These are phyloP conservation scores for Nephrotoma guestfalica DNA, from an alignment of 2,888 invertebrate genomes.

Conservation along the genomic window DNA sequence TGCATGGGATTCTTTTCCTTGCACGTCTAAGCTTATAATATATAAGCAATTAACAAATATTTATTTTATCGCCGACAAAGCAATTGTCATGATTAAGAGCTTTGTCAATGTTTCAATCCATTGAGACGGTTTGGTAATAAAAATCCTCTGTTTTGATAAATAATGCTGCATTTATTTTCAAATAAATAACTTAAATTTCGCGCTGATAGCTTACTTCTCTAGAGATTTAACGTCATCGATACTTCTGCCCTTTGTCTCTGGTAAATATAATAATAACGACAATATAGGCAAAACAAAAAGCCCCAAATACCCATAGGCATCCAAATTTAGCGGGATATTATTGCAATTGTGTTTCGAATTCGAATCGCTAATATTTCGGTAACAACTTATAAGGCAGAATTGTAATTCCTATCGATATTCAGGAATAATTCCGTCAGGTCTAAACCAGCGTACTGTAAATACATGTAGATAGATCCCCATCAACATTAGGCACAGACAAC, in stretches of 20 bases:
- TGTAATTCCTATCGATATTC: conserved; percentile 25
- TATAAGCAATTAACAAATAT: too few species aligned
- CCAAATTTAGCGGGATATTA: conserved; percentile 21
- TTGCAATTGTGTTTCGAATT: conserved; percentile 22
- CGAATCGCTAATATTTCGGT: conserved; percentile 26
- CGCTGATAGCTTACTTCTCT: background rate
- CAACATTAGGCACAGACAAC: conserved; percentile 7
- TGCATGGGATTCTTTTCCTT: too few species aligned
- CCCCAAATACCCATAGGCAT: conserved; percentile 24
- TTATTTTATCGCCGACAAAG: too few species aligned
- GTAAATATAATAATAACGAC: conserved; percentile 21
- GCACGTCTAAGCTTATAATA: too few species aligned
- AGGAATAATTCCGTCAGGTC: conserved; percentile 17
- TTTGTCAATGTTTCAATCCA: too few species aligned
- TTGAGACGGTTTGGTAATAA: too few species aligned
- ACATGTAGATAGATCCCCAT: conserved; percentile 23
- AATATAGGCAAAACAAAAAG: conserved; percentile 20
- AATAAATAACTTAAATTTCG: too few species aligned
- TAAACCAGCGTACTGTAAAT: conserved; percentile 11
- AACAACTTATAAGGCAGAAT: conserved; percentile 23
- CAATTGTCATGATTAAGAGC: too few species aligned
- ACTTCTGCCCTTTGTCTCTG: conserved; percentile 27
- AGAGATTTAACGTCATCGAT: conserved; percentile 19
- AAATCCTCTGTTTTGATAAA: too few species aligned
- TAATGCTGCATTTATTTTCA: background rate